Conservation (phyloP, 1,140 invertebrate species). For the Hycleus phaleratus region DNA sequence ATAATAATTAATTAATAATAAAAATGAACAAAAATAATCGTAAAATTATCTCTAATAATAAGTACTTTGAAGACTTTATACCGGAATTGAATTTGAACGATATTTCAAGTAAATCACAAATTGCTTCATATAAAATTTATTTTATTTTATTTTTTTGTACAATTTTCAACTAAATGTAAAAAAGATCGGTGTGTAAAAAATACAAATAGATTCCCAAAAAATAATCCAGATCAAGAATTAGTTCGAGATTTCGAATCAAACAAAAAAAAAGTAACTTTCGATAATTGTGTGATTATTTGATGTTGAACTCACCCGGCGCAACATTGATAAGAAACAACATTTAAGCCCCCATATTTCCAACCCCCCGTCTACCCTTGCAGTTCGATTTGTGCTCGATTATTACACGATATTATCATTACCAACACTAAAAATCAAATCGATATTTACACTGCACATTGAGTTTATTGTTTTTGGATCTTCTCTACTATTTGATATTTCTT, state of each 20-base stretch:
- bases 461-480: too few species aligned
- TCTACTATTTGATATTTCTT: conserved; percentile 6
- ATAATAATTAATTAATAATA: too few species aligned
- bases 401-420: conserved; percentile 3
- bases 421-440: conserved; percentile 8
- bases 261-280: too few species aligned
- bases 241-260: not conserved
- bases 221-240: not conserved
- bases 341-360: conserved; percentile 5
- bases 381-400: too few species aligned
- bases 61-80: conserved; percentile 2
- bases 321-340: conserved; percentile 4
- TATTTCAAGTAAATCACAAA: conserved; percentile 19
- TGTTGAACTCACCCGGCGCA: not conserved
- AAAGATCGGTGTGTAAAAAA: not conserved
- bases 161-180: conserved; percentile 3
- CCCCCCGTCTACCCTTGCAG: not conserved
- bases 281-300: too few species aligned
- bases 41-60: conserved; percentile 1
- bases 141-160: conserved; percentile 15
- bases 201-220: not conserved
- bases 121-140: conserved; percentile 8
- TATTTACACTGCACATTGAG: conserved; percentile 16
- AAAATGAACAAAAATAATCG: too few species aligned
- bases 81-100: too few species aligned